These are phyloP conservation scores for Platyrinchus mystaceus DNA, from an alignment of 2,797 vertebrate species.

Conservation along the genomic window DNA sequence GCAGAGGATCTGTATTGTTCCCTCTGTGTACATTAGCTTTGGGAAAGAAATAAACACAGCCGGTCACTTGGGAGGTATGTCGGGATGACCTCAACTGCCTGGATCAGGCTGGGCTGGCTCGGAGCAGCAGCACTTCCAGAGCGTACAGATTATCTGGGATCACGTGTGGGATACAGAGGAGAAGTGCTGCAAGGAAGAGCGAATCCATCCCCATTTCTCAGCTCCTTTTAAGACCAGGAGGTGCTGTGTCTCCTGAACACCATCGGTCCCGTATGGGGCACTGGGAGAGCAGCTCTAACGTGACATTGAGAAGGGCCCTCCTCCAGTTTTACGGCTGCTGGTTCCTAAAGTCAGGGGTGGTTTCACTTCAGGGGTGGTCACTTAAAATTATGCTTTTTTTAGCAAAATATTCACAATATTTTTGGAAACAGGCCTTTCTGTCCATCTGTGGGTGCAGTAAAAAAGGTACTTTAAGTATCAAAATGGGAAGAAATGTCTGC, in stretches of 20 bases:
- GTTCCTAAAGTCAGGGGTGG: rapidly evolving
- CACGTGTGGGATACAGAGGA: neutral
- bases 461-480: neutral
- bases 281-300: neutral
- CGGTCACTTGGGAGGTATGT: neutral
- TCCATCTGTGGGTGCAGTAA: neutral
- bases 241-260: neutral
- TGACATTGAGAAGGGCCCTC: rapidly evolving
- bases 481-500: neutral
- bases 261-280: rapidly evolving
- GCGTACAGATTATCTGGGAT: neutral
- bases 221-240: rapidly evolving
- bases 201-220: rapidly evolving
- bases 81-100: neutral
- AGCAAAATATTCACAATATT: rapidly evolving
- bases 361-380: neutral
- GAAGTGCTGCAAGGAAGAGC: neutral
- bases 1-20: neutral
- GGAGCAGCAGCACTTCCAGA: neutral
- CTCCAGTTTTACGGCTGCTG: neutral
- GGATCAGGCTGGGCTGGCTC: neutral
- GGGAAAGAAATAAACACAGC: neutral
- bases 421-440: neutral
- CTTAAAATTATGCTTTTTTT: rapidly evolving
- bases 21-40: neutral